A percentile compares a stretch with the other conserved stretches of the same genome.
Conservation (phyloP, 2,888 invertebrate species). For the Amiota minor region DNA sequence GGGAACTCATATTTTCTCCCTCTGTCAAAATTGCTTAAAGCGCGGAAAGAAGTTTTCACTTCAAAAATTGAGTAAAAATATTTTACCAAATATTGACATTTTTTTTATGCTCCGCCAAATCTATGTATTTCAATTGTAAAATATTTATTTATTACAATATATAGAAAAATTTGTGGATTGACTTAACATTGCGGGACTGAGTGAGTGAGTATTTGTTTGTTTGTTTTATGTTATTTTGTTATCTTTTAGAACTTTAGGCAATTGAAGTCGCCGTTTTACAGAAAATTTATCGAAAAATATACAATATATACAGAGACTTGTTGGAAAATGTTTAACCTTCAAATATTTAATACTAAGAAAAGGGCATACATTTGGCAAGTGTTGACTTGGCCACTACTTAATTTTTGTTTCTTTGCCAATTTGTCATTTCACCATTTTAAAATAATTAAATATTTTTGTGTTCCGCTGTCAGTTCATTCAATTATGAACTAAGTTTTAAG, state of each 20-base stretch:
- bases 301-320: too few species aligned
- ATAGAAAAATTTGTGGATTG: too few species aligned
- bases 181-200: too few species aligned
- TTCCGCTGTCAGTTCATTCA: not conserved
- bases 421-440: not conserved
- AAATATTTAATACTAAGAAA: constrained; percentile 17
- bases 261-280: not conserved
- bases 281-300: not conserved
- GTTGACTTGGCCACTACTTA: not conserved
- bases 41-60: too few species aligned
- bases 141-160: too few species aligned
- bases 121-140: too few species aligned
- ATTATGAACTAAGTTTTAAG: too few species aligned
- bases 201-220: not conserved
- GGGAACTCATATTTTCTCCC: too few species aligned
- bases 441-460: not conserved
- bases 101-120: too few species aligned
- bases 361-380: not conserved
- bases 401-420: not conserved
- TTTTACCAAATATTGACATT: too few species aligned
- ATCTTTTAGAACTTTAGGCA: not conserved
- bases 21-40: too few species aligned
- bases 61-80: too few species aligned
- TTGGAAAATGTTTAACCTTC: not conserved
- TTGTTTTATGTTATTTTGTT: not conserved